Evolutionary conservation across 2,113 vertebrate species (phyloP), one percentile per base, ranked within the genome.

Genomic region (Malurus alboscapulatus): DNA sequence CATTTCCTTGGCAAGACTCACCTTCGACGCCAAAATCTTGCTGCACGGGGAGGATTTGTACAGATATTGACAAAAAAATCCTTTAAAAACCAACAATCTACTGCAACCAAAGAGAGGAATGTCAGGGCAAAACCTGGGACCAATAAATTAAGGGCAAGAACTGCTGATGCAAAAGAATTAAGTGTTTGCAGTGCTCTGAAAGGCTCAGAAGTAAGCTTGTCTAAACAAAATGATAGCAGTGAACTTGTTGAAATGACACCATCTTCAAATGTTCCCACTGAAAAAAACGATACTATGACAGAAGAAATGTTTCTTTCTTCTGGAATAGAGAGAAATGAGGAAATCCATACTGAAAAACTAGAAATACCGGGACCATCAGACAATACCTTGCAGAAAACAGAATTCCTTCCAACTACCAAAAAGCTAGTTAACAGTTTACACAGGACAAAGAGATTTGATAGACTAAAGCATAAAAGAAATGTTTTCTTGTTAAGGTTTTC

Each of bases 1-100:
- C 98, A 98, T 88, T 97, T 90, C 63, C 97, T 97, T 63, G 96
- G 97, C 40, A 98, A 98, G 68, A 98, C 97, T 0, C 98, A 98
- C 55, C 97, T 98, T 66, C 96, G 97, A 78, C 96, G 96, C 34
- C 97, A 98, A 96, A 98, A 98, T 57, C 97, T 97, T 79, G 97
- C 96, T 74, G 97, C 97, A 34, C 95, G 96, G 32, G 97, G 97
- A 84, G 97, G 97, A 24, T 97, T 97, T 93, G 97, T 98, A 40
- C 96, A 97, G 87, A 97, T 97, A 75, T 48, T 98, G 80, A 97
- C 97, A 19, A 98, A 98, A 90, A 97, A 96, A 22, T 62, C 95
- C 20, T 95, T 95, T 67, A 95, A 93, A 84, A 97, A 88, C 4
- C 96, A 93, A 45, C 75, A 72, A 2, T 71, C 87, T 83, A 18